Evolutionary conservation across 2,888 invertebrate genomes (phyloP).

Genomic region (Microdon myrmicae): DNA sequence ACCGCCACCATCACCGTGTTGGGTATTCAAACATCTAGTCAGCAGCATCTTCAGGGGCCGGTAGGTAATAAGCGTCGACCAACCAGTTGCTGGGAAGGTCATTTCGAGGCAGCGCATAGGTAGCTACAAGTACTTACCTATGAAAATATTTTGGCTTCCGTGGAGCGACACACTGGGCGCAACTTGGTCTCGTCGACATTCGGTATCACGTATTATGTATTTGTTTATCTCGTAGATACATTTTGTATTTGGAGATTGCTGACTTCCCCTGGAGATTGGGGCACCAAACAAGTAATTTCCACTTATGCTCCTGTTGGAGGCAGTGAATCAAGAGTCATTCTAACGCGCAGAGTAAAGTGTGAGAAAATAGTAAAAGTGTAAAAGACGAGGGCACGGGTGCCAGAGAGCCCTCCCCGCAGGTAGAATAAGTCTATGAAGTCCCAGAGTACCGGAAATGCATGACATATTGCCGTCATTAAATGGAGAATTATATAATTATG

Average conservation of each 20-base stretch:
- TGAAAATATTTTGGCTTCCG: too few relatives aligned
- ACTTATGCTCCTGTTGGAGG: too few relatives aligned
- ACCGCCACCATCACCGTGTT: constrained; percentile 37
- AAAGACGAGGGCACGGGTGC: too few relatives aligned
- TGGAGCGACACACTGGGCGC: too few relatives aligned
- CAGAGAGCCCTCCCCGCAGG: constrained; percentile 6
- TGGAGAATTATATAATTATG: constrained; percentile 52
- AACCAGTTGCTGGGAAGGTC: constrained; percentile 27
- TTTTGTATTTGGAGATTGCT: constrained; percentile 48
- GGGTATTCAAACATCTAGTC: constrained; percentile 39
- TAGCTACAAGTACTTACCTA: constrained; percentile 3
- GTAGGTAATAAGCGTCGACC: constrained; percentile 16
- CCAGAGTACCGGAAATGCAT: constrained; percentile 52
- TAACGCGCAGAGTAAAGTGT: too few relatives aligned
- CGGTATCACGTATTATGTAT: too few relatives aligned
- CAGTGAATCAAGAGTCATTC: too few relatives aligned
- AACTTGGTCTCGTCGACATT: too few relatives aligned
- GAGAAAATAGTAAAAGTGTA: too few relatives aligned
- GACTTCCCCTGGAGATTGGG: constrained; percentile 51
- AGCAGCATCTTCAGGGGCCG: constrained; percentile 26
- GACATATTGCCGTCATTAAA: constrained; percentile 52
- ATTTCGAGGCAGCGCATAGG: constrained; percentile 14
- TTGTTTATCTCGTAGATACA: too few relatives aligned
- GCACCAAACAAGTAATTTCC: too few relatives aligned
- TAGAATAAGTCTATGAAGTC: constrained; percentile 5